Conservation (phyloP, 2,113 vertebrate genomes). For the Alouatta palliata region DNA sequence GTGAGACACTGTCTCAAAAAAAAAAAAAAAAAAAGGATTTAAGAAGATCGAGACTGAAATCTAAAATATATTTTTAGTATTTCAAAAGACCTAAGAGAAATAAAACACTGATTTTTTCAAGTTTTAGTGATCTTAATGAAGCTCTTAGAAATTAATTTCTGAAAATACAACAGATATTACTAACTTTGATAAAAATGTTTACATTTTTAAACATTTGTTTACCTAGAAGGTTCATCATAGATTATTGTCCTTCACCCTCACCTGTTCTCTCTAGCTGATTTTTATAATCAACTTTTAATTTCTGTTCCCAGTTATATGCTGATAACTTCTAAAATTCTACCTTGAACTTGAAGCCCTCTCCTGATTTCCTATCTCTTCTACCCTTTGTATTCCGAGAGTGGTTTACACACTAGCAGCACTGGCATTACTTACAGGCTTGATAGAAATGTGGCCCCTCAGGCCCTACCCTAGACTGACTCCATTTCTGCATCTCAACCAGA, state of each 20-base stretch:
- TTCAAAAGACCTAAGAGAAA: background rate
- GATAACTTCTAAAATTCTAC: background rate
- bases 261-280: background rate
- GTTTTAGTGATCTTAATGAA: conserved; percentile 2
- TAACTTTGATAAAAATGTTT: background rate
- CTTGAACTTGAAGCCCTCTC: background rate
- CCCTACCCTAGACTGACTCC: background rate
- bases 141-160: background rate
- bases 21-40: too few species aligned
- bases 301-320: background rate
- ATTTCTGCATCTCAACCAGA: background rate
- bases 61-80: conserved; percentile 34
- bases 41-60: background rate
- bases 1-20: too few species aligned
- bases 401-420: background rate
- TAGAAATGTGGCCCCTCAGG: background rate
- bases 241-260: background rate
- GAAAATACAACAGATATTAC: background rate
- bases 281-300: background rate
- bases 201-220: conserved; percentile 1
- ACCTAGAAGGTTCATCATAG: background rate
- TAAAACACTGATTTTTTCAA: conserved; percentile 19
- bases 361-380: background rate
- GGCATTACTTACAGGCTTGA: background rate
- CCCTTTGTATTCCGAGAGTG: background rate